Evolutionary conservation across 2,888 invertebrate genomes (phyloP).

Genomic region (Callyntrura sp.): DNA sequence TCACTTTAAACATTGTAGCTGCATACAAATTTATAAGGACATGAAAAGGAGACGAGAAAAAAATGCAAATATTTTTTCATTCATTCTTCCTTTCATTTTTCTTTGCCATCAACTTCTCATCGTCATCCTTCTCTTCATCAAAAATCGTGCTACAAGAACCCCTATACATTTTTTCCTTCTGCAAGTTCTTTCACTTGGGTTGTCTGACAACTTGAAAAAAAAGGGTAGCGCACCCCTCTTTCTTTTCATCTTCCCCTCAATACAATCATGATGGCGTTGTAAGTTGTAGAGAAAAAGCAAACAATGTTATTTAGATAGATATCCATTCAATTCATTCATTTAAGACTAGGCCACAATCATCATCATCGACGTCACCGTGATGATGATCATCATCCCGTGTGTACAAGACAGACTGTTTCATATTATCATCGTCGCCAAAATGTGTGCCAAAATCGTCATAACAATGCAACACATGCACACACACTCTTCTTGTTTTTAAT

Average conservation of each 20-base stretch:
- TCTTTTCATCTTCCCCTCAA: background rate
- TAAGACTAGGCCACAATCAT: constrained; percentile 24
- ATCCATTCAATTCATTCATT: constrained; percentile 1
- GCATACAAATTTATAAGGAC: too few species aligned
- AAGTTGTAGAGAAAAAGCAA: constrained; percentile 33
- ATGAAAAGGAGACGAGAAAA: too few species aligned
- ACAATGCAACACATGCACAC: constrained; percentile 5
- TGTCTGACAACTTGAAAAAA: background rate
- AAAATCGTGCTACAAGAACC: too few species aligned
- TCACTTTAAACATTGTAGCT: too few species aligned
- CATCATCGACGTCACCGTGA: background rate
- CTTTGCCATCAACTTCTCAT: too few species aligned
- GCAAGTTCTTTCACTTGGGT: constrained; percentile 25
- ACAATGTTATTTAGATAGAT: constrained; percentile 41
- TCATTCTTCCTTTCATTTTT: too few species aligned
- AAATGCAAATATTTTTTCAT: too few species aligned
- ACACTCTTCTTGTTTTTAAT: too few species aligned
- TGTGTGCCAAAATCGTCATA: constrained; percentile 9
- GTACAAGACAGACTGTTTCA: background rate
- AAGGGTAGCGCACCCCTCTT: constrained; percentile 26
- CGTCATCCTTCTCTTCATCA: too few species aligned
- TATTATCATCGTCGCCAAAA: too few species aligned
- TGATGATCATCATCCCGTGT: too few species aligned
- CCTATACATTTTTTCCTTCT: constrained; percentile 12
- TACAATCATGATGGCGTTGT: constrained; percentile 8